Evolutionary conservation across 2,797 vertebrate genomes (phyloP), one percentile per base, ranked within the genome.

Genomic region (Sphaeramia orbicularis): DNA sequence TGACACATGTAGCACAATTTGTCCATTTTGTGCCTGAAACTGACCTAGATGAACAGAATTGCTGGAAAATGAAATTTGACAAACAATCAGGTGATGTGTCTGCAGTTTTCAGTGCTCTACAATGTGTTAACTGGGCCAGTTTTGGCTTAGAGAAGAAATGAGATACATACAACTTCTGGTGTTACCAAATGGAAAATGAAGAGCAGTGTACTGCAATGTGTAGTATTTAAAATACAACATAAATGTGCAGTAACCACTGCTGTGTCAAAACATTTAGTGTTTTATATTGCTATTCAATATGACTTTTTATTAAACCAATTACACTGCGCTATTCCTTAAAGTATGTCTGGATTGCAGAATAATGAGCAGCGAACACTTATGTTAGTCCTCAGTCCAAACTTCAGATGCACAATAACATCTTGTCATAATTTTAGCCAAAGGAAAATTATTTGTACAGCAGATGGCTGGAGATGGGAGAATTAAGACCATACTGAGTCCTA

Each of bases 101-200:
- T 71, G 19, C 49, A 60, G 19, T 45, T 55, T 71, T 59, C 14
- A 58, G 41, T 58, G 14, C 18, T 43, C n/a, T 36, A 45, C 14
- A 10, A 49, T 49, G 19, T 53, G 10, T 44, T 37, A 45, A 74
- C 52, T 67, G 36, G 47, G 50, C 18, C 13, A 60, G 47, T 71
- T 82, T 49, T 41, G 7, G 52, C 48, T 49, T 3, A 15, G 18
- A 83, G 66, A 73, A 67, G 77, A 85, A 76, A 71, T 80, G 50
- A 66, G 62, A 71, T 74, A 59, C 68, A 70, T 57, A 24, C 53
- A 61, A 32, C 38, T 53, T 4, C 37, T 63, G 71, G 27, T 43
- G 19, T 56, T 19, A 42, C 10, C 12, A 58, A 45, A 51, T 44
- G 10, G 19, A 27, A 72, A 4, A 51, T 27, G 32, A 65, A 58